Conservation (phyloP, 2,113 vertebrate genomes). For the Gadus chalcogrammus region DNA sequence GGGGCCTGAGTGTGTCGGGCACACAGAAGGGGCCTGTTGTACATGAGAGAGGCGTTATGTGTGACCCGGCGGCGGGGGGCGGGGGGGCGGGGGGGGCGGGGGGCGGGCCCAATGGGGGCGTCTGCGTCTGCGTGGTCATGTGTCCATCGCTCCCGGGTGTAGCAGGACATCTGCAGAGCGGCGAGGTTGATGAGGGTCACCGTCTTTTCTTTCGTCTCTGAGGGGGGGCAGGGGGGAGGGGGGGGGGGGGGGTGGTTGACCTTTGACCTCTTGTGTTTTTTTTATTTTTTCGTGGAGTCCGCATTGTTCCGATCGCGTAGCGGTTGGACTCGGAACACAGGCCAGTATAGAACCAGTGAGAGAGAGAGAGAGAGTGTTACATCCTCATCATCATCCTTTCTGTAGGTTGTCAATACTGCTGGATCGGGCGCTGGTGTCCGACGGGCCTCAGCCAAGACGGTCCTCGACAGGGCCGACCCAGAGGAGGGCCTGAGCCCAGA, state of each 20-base stretch:
- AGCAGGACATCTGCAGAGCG: conserved; percentile 58
- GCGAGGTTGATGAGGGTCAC: conserved; percentile 60
- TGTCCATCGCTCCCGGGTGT: conserved; percentile 53
- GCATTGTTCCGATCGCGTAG: conserved; percentile 36
- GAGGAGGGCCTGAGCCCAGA: conserved; percentile 56
- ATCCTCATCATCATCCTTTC: conserved; percentile 65
- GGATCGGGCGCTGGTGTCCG: conserved; percentile 51
- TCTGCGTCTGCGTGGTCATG: conserved; percentile 57
- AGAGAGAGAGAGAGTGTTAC: too few relatives aligned
- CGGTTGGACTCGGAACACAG: conserved; percentile 26
- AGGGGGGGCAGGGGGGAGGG: conserved; percentile 41
- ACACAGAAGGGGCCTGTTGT: conserved; percentile 64
- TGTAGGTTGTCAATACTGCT: conserved; percentile 66
- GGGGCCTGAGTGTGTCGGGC: conserved; percentile 47
- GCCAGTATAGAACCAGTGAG: neutral
- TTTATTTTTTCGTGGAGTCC: conserved; percentile 60
- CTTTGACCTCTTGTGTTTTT: conserved; percentile 29
- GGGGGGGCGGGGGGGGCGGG: too few relatives aligned
- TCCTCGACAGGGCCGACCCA: conserved; percentile 47
- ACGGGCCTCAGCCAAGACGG: conserved; percentile 38
- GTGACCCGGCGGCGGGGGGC: conserved; percentile 36
- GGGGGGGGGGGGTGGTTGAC: conserved; percentile 47
- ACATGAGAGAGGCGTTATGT: conserved; percentile 49
- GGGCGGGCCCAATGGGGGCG: too few relatives aligned
- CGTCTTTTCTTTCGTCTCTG: conserved; percentile 50